Conservation (phyloP, 1,140 invertebrate species). For the Heliconius congener region DNA sequence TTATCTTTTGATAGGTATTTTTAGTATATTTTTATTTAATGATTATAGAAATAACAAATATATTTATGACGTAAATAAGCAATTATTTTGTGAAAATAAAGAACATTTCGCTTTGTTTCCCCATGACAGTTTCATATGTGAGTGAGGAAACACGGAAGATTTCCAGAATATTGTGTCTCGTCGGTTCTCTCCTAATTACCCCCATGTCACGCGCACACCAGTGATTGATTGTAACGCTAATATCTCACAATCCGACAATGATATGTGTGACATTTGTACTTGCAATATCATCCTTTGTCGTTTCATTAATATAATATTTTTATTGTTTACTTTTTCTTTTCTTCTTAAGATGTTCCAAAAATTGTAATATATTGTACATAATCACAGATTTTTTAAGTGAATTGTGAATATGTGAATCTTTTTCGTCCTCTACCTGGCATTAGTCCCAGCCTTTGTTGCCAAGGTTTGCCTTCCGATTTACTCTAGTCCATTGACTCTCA, state of each 20-base stretch:
- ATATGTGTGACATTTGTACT: slow-evolving; percentile 39
- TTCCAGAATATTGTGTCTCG: slow-evolving; percentile 33
- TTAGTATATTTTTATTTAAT: not conserved
- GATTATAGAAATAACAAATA: not conserved
- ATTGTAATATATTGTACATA: too few relatives aligned
- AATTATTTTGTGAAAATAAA: slow-evolving; percentile 1
- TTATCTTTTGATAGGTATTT: too few relatives aligned
- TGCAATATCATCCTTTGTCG: slow-evolving; percentile 24
- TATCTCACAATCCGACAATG: slow-evolving; percentile 61
- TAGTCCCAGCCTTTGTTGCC: too few relatives aligned
- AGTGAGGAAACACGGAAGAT: slow-evolving; percentile 11
- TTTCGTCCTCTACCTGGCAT: too few relatives aligned
- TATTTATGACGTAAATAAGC: not conserved
- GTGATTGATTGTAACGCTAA: slow-evolving; percentile 79
- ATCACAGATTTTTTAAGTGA: too few relatives aligned
- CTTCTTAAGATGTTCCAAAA: not conserved
- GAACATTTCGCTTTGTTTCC: not conserved
- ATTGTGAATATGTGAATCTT: too few relatives aligned
- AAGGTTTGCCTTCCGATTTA: too few relatives aligned
- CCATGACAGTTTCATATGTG: not conserved
- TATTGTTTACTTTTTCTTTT: not conserved
- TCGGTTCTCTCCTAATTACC: slow-evolving; percentile 71
- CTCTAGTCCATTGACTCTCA: too few relatives aligned
- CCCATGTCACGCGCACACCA: slow-evolving; percentile 68
- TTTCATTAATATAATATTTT: not conserved